phyloP scores from a whole-genome alignment of 2,113 vertebrate genomes.

The Suricata suricatta region DNA sequence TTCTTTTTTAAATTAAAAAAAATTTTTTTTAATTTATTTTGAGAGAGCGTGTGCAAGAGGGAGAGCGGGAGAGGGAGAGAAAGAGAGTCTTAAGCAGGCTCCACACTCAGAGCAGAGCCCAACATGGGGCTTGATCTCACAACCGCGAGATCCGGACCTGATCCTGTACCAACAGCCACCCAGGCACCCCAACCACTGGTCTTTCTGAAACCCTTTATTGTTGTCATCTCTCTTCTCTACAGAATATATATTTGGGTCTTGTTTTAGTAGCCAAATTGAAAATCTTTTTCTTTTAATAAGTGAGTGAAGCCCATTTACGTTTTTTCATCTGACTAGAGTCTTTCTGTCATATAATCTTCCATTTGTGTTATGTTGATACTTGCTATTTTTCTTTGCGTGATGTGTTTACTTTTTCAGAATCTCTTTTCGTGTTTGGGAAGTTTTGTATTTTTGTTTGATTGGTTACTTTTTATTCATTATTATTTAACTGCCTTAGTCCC shows the following conservation, averaged over 20 bases:
- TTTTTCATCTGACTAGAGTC: neutral
- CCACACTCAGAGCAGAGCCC: too few relatives aligned
- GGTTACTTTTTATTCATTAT: neutral
- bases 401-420: neutral
- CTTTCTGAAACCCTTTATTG: neutral
- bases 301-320: neutral
- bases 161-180: too few relatives aligned
- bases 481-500: neutral
- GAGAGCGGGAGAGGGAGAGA: too few relatives aligned
- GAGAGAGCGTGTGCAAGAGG: too few relatives aligned
- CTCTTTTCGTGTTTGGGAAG: neutral
- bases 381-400: neutral
- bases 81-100: too few relatives aligned
- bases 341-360: neutral
- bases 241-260: neutral
- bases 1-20: too few relatives aligned
- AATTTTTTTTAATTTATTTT: too few relatives aligned
- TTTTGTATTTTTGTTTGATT: neutral
- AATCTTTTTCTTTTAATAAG: neutral
- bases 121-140: too few relatives aligned
- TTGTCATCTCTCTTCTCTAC: neutral
- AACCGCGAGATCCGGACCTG: too few relatives aligned
- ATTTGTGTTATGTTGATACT: neutral
- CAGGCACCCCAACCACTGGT: neutral
- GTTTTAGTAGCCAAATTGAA: neutral